These are phyloP conservation scores for Axis porcinus DNA, from an alignment of 2,113 vertebrate species.

Conservation along the genomic window DNA sequence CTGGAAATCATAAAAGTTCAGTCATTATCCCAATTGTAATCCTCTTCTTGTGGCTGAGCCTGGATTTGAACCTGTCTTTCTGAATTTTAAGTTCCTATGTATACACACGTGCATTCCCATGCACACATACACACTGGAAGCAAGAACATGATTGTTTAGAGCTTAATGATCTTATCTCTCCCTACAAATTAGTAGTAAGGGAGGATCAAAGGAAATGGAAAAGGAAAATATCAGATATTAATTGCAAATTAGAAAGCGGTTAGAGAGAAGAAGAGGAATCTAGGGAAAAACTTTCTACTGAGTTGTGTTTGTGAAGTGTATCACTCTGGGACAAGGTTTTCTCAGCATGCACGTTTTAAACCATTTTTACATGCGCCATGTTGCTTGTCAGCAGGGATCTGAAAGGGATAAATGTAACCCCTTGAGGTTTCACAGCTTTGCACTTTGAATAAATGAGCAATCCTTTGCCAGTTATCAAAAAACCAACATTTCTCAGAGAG, in stretches of 20 bases:
- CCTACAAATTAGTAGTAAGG: background rate
- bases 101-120: background rate
- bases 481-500: slow-evolving; percentile 56
- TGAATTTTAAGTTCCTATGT: background rate
- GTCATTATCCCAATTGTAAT: background rate
- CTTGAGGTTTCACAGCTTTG: slow-evolving; percentile 75
- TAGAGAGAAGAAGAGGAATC: slow-evolving; percentile 52
- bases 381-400: slow-evolving; percentile 76
- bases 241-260: background rate
- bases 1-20: background rate
- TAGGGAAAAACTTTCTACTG: slow-evolving; percentile 58
- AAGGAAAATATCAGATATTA: slow-evolving; percentile 18
- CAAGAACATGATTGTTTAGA: slow-evolving; percentile 13
- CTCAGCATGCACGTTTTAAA: slow-evolving; percentile 71
- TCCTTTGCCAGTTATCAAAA: slow-evolving; percentile 73
- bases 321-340: slow-evolving; percentile 65
- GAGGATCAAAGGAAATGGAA: background rate
- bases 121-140: background rate
- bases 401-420: slow-evolving; percentile 75
- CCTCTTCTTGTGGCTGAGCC: too few species aligned
- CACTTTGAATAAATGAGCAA: slow-evolving; percentile 74
- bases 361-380: slow-evolving; percentile 72
- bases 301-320: slow-evolving; percentile 61
- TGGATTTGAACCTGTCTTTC: background rate
- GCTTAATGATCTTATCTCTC: background rate